Evolutionary conservation across 1,140 invertebrate species (phyloP).

Genomic region (Apolygus lucorum): DNA sequence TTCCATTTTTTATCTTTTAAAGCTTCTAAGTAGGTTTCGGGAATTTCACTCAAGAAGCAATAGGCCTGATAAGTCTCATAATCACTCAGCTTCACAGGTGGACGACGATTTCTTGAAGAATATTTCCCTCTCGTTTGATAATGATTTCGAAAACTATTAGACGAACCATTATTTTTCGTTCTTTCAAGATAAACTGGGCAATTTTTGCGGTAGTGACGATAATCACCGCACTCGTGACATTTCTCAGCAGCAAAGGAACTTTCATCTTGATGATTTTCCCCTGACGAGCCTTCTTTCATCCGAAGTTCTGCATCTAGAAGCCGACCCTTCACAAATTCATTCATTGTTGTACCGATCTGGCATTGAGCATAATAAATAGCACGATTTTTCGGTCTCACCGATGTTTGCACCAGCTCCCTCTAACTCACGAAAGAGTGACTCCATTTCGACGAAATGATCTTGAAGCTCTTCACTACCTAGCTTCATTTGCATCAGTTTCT

Average conservation of each 20-base stretch:
- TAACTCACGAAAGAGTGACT: neutral
- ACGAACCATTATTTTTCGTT: too few species aligned
- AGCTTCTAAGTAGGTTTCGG: neutral
- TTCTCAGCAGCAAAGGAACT: too few species aligned
- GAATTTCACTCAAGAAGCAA: neutral
- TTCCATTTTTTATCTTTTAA: neutral
- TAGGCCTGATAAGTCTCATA: neutral
- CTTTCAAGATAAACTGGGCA: too few species aligned
- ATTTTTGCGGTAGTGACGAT: too few species aligned
- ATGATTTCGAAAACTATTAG: too few species aligned
- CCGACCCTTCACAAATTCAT: too few species aligned
- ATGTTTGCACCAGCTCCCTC: neutral
- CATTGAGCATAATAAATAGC: neutral
- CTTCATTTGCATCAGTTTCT: neutral
- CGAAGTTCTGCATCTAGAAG: too few species aligned
- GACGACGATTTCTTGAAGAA: too few species aligned
- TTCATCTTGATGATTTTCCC: too few species aligned
- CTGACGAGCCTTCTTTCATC: too few species aligned
- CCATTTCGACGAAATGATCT: neutral
- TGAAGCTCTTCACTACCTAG: neutral
- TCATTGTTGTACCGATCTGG: neutral
- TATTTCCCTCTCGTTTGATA: too few species aligned
- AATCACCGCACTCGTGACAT: too few species aligned
- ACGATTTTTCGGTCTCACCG: neutral
- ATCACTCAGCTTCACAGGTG: neutral